These are phyloP conservation scores for Channa argus DNA, from an alignment of 2,113 vertebrate genomes.

Conservation along the genomic window DNA sequence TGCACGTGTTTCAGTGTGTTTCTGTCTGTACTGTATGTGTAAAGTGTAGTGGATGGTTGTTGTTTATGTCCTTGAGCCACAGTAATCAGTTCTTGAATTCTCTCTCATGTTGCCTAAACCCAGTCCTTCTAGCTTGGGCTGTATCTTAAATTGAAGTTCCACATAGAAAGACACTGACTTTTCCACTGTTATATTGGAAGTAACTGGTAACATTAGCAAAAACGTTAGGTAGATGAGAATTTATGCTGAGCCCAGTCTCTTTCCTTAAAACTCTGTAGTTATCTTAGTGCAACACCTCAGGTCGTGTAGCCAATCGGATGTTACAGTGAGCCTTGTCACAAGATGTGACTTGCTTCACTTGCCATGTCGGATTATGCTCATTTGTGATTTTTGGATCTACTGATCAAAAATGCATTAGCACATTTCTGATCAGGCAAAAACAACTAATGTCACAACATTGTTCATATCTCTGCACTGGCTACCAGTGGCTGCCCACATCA, in stretches of 20 bases:
- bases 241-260: constrained; percentile 62
- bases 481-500: too few species aligned
- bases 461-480: too few species aligned
- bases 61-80: constrained; percentile 46
- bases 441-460: too few species aligned
- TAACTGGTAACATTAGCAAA: constrained; percentile 55
- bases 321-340: constrained; percentile 54
- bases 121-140: constrained; percentile 23
- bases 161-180: constrained; percentile 39
- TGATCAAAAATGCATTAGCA: constrained; percentile 33
- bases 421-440: too few species aligned
- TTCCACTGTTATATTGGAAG: constrained; percentile 38
- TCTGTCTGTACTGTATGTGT: neutral
- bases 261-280: constrained; percentile 45
- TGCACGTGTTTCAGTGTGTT: constrained; percentile 12
- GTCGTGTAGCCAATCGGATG: constrained; percentile 54
- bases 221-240: constrained; percentile 45
- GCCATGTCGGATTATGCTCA: constrained; percentile 64
- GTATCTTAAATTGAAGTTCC: constrained; percentile 41
- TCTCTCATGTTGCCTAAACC: constrained; percentile 32
- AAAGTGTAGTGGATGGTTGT: constrained; percentile 7
- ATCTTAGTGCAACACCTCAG: constrained; percentile 60
- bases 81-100: constrained; percentile 62
- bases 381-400: constrained; percentile 61
- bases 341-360: constrained; percentile 62